phyloP scores from a whole-genome alignment of 2,888 invertebrate genomes.

The Ligdia adustata region DNA sequence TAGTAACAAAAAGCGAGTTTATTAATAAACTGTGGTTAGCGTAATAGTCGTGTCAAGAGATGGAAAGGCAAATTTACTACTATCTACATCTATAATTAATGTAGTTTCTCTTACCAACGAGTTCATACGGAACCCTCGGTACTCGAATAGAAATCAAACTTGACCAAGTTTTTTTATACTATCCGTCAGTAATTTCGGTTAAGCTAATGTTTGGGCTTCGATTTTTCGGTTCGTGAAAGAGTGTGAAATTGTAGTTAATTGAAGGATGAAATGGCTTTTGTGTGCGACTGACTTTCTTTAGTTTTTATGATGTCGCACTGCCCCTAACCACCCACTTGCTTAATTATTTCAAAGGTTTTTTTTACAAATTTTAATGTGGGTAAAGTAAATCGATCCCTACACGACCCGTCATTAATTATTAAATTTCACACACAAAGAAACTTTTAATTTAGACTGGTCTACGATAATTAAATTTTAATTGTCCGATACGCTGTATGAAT shows the following conservation, averaged over 20 bases:
- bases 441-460: constrained; percentile 26
- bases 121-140: no score
- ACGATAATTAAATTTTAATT: constrained; percentile 58
- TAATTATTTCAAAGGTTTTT: neutral
- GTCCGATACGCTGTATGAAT: constrained; percentile 49
- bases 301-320: constrained; percentile 13
- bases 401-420: constrained; percentile 30
- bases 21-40: no score
- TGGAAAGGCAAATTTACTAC: no score
- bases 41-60: no score
- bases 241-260: constrained; percentile 83
- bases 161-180: constrained; percentile 62
- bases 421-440: constrained; percentile 24
- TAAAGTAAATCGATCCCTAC: constrained; percentile 2
- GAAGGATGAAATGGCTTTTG: constrained; percentile 77
- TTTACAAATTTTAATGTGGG: neutral
- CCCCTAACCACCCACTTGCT: constrained; percentile 33
- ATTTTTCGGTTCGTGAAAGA: constrained; percentile 83
- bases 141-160: neutral
- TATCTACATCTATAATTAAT: no score
- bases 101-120: no score
- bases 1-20: no score
- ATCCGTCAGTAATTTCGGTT: constrained; percentile 81
- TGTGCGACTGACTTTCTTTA: constrained; percentile 71
- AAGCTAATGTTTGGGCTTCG: constrained; percentile 83